Evolutionary conservation across 2,113 vertebrate genomes (phyloP).

Genomic region (Nansenia antarctica): DNA sequence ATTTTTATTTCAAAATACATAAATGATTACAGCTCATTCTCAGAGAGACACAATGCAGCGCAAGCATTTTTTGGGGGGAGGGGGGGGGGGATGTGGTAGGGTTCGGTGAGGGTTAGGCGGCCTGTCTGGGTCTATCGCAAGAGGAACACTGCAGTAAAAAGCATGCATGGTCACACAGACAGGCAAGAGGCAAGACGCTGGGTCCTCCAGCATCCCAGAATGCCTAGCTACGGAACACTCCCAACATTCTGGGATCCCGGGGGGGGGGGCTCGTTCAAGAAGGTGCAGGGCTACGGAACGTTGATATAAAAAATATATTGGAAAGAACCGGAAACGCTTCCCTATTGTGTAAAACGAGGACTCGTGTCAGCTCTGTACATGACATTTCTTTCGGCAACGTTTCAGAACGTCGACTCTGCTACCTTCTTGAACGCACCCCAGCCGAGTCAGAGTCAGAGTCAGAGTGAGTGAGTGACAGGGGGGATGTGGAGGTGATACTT

Average conservation of each 20-base stretch:
- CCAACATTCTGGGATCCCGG: background rate
- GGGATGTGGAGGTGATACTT: background rate
- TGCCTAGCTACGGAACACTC: too few relatives aligned
- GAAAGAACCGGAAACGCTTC: too few relatives aligned
- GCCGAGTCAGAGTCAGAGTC: background rate
- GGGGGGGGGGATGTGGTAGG: too few relatives aligned
- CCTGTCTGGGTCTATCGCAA: background rate
- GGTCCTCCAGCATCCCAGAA: background rate
- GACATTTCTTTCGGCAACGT: too few relatives aligned
- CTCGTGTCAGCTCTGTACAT: too few relatives aligned
- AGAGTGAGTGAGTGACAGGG: background rate
- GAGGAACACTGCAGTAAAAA: slow-evolving; percentile 21
- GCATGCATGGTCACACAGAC: slow-evolving; percentile 26
- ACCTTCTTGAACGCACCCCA: too few relatives aligned
- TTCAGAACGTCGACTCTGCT: too few relatives aligned
- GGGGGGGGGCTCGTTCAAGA: too few relatives aligned
- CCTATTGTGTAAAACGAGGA: too few relatives aligned
- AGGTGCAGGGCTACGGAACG: too few relatives aligned
- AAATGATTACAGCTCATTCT: slow-evolving; percentile 18
- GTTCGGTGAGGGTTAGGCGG: background rate
- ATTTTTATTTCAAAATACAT: slow-evolving; percentile 23
- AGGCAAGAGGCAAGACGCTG: background rate
- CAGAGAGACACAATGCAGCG: slow-evolving; percentile 5
- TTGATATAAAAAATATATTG: too few relatives aligned
- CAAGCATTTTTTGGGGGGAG: slow-evolving; percentile 24